Conservation (phyloP, 2,797 vertebrate species). For the Hybognathus amarus region DNA sequence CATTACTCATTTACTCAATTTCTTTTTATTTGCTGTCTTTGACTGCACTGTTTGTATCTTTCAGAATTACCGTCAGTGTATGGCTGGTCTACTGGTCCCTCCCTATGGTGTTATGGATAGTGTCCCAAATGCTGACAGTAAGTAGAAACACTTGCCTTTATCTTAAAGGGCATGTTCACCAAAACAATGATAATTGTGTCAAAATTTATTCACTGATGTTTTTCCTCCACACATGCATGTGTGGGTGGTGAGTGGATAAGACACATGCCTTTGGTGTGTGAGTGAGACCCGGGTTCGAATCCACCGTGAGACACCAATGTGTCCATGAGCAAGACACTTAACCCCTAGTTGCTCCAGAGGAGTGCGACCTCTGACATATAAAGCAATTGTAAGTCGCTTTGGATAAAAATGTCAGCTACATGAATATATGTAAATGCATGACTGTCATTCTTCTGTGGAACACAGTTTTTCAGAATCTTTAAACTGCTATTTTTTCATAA, state of each 20-base stretch:
- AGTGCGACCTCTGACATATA: too few relatives aligned
- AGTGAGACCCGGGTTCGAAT: too few relatives aligned
- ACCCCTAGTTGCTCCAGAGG: too few relatives aligned
- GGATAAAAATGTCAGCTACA: too few relatives aligned
- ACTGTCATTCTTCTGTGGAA: background rate
- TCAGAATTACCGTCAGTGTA: conserved; percentile 94
- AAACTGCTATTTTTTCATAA: background rate
- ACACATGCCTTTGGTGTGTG: too few relatives aligned
- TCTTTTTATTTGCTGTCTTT: background rate
- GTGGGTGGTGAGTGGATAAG: too few relatives aligned
- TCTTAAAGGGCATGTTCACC: background rate
- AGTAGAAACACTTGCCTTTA: conserved; percentile 69
- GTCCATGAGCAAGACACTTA: too few relatives aligned
- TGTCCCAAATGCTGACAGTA: conserved; percentile 87
- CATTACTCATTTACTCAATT: background rate
- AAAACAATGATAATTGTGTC: background rate
- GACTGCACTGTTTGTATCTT: conserved; percentile 60
- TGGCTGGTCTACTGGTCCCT: conserved; percentile 95
- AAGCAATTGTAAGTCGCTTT: too few relatives aligned
- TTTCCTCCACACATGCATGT: background rate
- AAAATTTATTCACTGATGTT: background rate
- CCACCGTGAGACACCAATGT: too few relatives aligned
- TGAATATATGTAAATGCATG: background rate
- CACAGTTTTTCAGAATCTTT: background rate
- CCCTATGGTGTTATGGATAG: conserved; percentile 98